phyloP scores from a whole-genome alignment of 1,140 invertebrate genomes.

The Drosophila sproati region DNA sequence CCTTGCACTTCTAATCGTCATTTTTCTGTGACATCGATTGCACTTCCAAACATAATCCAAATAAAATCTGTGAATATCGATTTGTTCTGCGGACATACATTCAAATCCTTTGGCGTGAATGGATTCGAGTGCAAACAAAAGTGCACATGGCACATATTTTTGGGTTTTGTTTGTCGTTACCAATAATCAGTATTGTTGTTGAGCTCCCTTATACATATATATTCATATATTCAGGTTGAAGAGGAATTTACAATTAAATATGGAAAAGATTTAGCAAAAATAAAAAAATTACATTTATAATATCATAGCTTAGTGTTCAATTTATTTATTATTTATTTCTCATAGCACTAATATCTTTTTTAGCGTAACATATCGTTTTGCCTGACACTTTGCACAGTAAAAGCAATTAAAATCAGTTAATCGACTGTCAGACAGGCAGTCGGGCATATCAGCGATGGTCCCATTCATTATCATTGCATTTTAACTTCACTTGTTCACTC shows the following conservation, averaged over 20 bases:
- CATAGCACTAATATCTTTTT: too few relatives aligned
- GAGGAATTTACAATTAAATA: too few relatives aligned
- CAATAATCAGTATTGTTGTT: constrained; percentile 15
- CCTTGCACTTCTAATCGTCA: constrained; percentile 45
- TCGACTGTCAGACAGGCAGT: not conserved
- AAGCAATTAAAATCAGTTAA: not conserved
- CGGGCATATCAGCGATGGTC: not conserved
- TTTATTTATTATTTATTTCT: too few relatives aligned
- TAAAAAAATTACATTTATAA: too few relatives aligned
- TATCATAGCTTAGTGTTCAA: too few relatives aligned
- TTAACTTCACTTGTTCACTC: constrained; percentile 4
- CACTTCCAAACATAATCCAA: constrained; percentile 39
- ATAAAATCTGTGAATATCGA: constrained; percentile 54
- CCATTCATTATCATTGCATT: constrained; percentile 3
- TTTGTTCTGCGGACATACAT: constrained; percentile 25
- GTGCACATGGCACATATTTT: constrained; percentile 5
- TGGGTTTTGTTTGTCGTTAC: constrained; percentile 18
- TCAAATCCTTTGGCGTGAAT: constrained; percentile 4
- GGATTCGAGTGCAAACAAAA: constrained; percentile 12
- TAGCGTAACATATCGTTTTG: not conserved
- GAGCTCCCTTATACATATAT: not conserved
- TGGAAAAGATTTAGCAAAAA: too few relatives aligned
- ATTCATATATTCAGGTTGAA: too few relatives aligned
- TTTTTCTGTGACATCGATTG: constrained; percentile 31
- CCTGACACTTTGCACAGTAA: not conserved